These are phyloP conservation scores for Cosmia trapezina DNA, from an alignment of 2,888 invertebrate genomes.

Conservation along the genomic window DNA sequence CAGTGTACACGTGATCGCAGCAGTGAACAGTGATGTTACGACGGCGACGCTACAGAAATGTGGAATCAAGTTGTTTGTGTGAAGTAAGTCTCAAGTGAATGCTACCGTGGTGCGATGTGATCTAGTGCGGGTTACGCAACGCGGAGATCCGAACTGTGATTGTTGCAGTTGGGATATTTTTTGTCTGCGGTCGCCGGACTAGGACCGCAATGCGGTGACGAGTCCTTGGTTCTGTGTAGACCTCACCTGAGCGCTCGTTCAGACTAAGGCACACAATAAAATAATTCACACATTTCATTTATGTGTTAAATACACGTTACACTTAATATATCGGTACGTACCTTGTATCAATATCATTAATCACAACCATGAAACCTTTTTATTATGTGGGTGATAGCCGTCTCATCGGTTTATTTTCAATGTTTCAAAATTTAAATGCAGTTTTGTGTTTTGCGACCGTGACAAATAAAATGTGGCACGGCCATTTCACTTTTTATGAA, in stretches of 20 bases:
- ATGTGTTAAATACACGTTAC: slow-evolving; percentile 4
- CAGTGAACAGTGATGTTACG: slow-evolving; percentile 62
- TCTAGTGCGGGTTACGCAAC: slow-evolving; percentile 40
- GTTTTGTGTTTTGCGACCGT: neutral
- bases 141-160: slow-evolving; percentile 19
- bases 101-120: slow-evolving; percentile 35
- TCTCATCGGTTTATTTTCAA: slow-evolving; percentile 25
- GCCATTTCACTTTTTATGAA: neutral
- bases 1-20: slow-evolving; percentile 67
- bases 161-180: slow-evolving; percentile 38
- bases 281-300: slow-evolving; percentile 25
- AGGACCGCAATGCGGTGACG: slow-evolving; percentile 66
- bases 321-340: slow-evolving; percentile 26
- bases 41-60: slow-evolving; percentile 67
- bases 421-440: slow-evolving; percentile 27
- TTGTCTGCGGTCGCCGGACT: slow-evolving; percentile 38
- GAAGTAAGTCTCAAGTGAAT: slow-evolving; percentile 75
- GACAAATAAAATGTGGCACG: slow-evolving; percentile 2
- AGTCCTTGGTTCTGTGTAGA: slow-evolving; percentile 57
- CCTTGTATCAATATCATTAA: slow-evolving; percentile 47
- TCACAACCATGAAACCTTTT: slow-evolving; percentile 44
- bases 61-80: slow-evolving; percentile 83
- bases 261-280: slow-evolving; percentile 25
- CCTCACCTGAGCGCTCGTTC: slow-evolving; percentile 11
- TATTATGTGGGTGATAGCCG: slow-evolving; percentile 59